Conservation (phyloP, 2,113 vertebrate species). For the Tenebrosternarchus preto region DNA sequence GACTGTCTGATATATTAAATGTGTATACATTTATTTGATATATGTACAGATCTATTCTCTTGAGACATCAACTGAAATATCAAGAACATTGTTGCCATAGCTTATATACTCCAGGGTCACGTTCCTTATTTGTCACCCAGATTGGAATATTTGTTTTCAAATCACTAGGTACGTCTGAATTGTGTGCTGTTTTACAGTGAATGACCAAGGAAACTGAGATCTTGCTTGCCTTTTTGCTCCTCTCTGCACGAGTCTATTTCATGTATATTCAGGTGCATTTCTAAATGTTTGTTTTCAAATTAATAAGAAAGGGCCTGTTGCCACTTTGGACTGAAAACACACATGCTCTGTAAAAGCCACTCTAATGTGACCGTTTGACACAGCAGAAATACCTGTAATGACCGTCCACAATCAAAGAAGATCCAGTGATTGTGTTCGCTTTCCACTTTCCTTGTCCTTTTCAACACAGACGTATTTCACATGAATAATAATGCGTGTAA, state of each 20-base stretch:
- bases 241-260: background rate
- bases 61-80: no score
- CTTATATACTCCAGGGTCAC: no score
- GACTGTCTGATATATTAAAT: no score
- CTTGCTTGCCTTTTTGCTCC: background rate
- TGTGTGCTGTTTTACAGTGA: background rate
- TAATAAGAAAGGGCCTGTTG: background rate
- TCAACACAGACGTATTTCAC: background rate
- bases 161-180: background rate
- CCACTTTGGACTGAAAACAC: slow-evolving; percentile 1
- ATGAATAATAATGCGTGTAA: background rate
- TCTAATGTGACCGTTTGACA: background rate
- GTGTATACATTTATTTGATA: no score
- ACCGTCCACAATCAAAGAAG: background rate
- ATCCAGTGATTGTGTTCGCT: background rate
- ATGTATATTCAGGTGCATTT: background rate
- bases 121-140: background rate
- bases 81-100: no score
- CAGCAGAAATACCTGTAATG: background rate
- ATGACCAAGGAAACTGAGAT: no score
- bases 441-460: background rate
- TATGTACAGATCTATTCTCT: no score
- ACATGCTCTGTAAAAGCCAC: slow-evolving; percentile 16
- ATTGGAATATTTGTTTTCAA: slow-evolving; percentile 30
- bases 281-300: background rate